These are phyloP conservation scores for Brevimyrus niger DNA, from an alignment of 2,113 vertebrate species.

Conservation along the genomic window DNA sequence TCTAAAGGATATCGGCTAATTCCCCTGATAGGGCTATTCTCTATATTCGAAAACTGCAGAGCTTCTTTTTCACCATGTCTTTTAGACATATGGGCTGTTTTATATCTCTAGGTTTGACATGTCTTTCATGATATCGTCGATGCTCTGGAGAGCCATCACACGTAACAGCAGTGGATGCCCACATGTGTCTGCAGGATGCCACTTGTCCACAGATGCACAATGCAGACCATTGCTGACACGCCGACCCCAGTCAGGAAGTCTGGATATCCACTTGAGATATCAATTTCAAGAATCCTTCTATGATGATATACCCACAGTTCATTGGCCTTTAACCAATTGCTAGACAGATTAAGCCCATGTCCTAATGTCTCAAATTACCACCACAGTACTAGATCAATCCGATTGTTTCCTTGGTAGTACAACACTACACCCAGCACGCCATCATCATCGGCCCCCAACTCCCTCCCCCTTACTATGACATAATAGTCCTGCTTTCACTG, in stretches of 20 bases:
- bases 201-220: neutral
- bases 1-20: neutral
- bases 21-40: neutral
- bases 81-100: neutral
- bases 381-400: neutral
- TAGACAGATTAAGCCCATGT: neutral
- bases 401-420: neutral
- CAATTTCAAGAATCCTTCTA: neutral
- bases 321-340: neutral
- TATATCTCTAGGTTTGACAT: neutral
- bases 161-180: neutral
- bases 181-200: neutral
- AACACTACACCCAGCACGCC: neutral
- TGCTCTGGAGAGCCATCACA: neutral
- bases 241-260: neutral
- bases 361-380: neutral
- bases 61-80: neutral
- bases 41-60: neutral
- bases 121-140: neutral
- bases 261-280: neutral
- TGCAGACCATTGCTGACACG: neutral
- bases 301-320: neutral
- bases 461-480: neutral
- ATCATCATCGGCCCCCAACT: neutral
- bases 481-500: neutral